Percentiles rank a stretch among this genome's conserved stretches.
Conservation (phyloP, 2,888 invertebrate genomes). For the Drosophila kokeensis region DNA sequence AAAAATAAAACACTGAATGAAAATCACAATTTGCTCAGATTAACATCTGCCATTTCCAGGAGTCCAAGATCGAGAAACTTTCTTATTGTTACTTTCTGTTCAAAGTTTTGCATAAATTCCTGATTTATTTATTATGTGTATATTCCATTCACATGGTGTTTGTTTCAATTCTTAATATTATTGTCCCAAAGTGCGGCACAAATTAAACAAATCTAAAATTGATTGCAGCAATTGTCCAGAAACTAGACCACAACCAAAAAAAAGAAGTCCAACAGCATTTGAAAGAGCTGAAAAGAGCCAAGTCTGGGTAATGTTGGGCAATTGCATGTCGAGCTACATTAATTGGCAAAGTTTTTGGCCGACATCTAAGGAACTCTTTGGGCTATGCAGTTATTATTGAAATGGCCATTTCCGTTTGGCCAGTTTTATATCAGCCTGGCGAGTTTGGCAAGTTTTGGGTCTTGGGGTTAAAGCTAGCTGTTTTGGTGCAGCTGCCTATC, state of each 20-base stretch:
- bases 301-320: constrained; percentile 5
- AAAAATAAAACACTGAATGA: not conserved
- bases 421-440: not conserved
- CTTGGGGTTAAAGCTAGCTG: not conserved
- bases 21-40: not conserved
- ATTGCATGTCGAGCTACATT: constrained; percentile 30
- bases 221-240: not conserved
- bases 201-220: not conserved
- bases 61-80: not conserved
- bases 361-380: constrained; percentile 37
- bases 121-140: not conserved
- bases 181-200: not conserved
- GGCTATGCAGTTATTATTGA: constrained; percentile 56
- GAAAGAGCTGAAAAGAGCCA: not conserved
- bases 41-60: not conserved
- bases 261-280: not conserved
- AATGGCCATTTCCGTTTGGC: constrained; percentile 32
- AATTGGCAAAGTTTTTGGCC: constrained; percentile 60
- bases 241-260: not conserved
- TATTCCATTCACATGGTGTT: not conserved
- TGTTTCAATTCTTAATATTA: not conserved
- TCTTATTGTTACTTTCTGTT: not conserved
- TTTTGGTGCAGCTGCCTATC: not conserved
- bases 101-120: not conserved
- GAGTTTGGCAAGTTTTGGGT: not conserved